Base-by-base conservation (phyloP, 1,140 invertebrate species). In the Drosophila novamexicana region DNA sequence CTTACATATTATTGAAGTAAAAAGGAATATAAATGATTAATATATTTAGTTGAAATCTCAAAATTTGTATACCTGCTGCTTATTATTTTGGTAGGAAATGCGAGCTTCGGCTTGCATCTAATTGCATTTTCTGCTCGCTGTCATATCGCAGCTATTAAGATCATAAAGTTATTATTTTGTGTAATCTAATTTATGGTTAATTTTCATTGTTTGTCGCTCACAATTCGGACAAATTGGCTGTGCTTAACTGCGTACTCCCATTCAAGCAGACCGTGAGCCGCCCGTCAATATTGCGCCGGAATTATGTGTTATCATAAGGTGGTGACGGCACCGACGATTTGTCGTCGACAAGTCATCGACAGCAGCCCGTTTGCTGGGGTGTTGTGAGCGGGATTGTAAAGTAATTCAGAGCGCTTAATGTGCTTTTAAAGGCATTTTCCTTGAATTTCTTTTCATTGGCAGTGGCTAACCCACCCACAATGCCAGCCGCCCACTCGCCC, bases 381-480 rank as follows among this genome's bases (percentile, higher is more conserved):
- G 22, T 29, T 29, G 4, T 5, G 4, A 18, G 47, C 1, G 32
- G 47, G 34, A 56, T 62, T 47, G 50, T 63, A 70, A 63, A 70
- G 42, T 18, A 65, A 65, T 57, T 71, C 16, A 53, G 18, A 18
- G 47, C 0, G 39, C 29, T 34, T 29, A 45, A 44, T 58, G 40
- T 65, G 56, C 14, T 49, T 67, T 9, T 22, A 3, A 39, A 39
- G 10, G 59, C 16, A 61, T 47, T 74, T 68, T 62, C 71, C 36
- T 62, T 74, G 65, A 69, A 74, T 62, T 62, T 36, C 65, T 62
- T 34, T 52, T 72, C 39, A 65, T 57, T 70, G 42, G 29, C 32
- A 34, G 10, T 1, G 1, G 8, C 8, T 36, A 8, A 8, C 8
- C 14, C 12, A 12, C 6, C 58, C 29, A 5, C 10, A 47, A 37